Conservation (phyloP, 2,113 vertebrate species). For the Larimichthys crocea region DNA sequence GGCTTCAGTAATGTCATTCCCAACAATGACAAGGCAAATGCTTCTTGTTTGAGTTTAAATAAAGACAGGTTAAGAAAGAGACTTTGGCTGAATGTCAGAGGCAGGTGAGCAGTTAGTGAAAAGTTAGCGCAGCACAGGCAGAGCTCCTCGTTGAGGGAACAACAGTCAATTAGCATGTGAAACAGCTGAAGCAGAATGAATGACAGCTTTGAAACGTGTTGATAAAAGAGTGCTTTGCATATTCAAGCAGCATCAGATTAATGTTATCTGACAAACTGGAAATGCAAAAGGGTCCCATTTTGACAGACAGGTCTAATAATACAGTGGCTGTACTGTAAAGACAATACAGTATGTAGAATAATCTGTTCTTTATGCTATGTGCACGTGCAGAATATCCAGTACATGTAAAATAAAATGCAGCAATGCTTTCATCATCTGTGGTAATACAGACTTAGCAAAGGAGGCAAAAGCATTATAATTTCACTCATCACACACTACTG, state of each 20-base stretch:
- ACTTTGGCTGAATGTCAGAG: slow-evolving; percentile 10
- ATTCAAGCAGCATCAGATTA: background rate
- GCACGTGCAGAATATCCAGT: slow-evolving; percentile 3
- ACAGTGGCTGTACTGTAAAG: background rate
- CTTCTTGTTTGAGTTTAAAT: slow-evolving; percentile 16
- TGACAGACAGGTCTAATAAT: slow-evolving; percentile 6
- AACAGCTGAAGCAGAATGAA: slow-evolving; percentile 24
- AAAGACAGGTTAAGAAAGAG: slow-evolving; percentile 6
- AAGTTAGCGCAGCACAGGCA: slow-evolving; percentile 1
- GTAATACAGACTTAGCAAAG: slow-evolving; percentile 10
- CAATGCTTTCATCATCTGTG: slow-evolving; percentile 45
- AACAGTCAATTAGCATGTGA: background rate
- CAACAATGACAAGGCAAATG: background rate
- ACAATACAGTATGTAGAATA: background rate
- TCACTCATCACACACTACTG: background rate
- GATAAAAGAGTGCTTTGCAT: slow-evolving; percentile 5
- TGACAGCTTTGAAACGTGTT: background rate
- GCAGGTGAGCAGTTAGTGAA: slow-evolving; percentile 25
- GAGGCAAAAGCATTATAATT: background rate
- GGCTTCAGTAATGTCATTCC: slow-evolving; percentile 21
- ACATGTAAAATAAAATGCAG: background rate
- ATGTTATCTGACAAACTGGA: slow-evolving; percentile 12
- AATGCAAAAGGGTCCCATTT: slow-evolving; percentile 24
- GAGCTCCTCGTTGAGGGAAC: background rate
- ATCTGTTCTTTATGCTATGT: background rate